phyloP scores from a whole-genome alignment of 2,797 vertebrate genomes.

The Fistularia tabacaria region DNA sequence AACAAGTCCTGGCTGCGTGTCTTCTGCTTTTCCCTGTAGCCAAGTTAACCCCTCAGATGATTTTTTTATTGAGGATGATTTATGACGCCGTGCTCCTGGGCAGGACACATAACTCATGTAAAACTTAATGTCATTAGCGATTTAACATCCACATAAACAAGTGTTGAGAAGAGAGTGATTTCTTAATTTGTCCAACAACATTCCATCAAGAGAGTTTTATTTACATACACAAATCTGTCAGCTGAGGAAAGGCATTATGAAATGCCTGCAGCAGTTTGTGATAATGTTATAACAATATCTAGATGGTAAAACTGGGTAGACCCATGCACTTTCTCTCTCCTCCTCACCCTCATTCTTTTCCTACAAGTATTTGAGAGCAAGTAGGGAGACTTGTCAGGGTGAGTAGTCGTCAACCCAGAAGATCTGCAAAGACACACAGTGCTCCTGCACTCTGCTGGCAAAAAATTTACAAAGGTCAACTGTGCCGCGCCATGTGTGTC shows the following conservation, averaged over 20 bases:
- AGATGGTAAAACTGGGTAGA: not conserved
- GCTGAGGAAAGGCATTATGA: slow-evolving; percentile 31
- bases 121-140: slow-evolving; percentile 16
- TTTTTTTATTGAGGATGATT: slow-evolving; percentile 7
- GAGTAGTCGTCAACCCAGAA: slow-evolving; percentile 50
- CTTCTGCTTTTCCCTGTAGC: slow-evolving; percentile 1
- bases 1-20: slow-evolving; percentile 17
- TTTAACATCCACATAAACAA: slow-evolving; percentile 9
- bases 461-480: not conserved
- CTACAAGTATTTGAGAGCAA: slow-evolving; percentile 54
- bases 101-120: slow-evolving; percentile 9
- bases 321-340: slow-evolving; percentile 16
- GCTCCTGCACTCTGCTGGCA: not conserved
- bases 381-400: slow-evolving; percentile 59
- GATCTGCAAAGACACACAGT: slow-evolving; percentile 49
- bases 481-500: slow-evolving; percentile 14
- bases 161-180: slow-evolving; percentile 6
- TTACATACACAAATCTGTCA: slow-evolving; percentile 30
- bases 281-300: slow-evolving; percentile 11
- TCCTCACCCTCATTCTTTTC: slow-evolving; percentile 19
- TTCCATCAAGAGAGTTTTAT: slow-evolving; percentile 30
- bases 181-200: slow-evolving; percentile 19
- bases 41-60: slow-evolving; percentile 13
- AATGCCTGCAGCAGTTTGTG: slow-evolving; percentile 27
- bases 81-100: slow-evolving; percentile 1